Base-by-base conservation (phyloP, 2,113 vertebrate genomes). In the Lathamus discolor region DNA sequence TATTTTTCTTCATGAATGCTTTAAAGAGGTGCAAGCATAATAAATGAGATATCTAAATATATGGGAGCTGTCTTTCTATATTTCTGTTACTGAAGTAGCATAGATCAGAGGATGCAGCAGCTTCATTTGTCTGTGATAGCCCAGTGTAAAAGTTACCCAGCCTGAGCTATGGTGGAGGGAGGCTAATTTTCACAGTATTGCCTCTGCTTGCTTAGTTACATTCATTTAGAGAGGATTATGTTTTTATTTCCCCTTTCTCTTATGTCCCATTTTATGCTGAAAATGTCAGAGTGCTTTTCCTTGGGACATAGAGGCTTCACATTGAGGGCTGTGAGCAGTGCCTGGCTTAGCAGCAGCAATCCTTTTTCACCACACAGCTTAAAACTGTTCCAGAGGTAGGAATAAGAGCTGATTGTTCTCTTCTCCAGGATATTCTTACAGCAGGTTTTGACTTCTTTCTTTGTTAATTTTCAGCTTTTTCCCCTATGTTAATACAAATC, bases 1-100 rank as follows among this genome's bases (percentile, higher is more conserved):
- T 95, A 29, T 48, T 92, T 95, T 91, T 73, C 57, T 90, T 92
- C 52, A 23, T 39, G 52, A 91, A 72, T 80, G 55, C 69, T 48
- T 77, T 43, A 41, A 44, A 86, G 73, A 73, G 19, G 49, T 78
- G n/a, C 61, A 76, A 28, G 31, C 11, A 10, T 66, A 64, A 5
- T 68, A 81, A 89, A 73, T 91, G 7, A 51, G 77, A 87, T 69
- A 67, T 22, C 31, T 41, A 54, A 54, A 54, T 54, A 54, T 54
- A 35, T 59, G 22, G 67, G 8, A 11, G 1, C 0, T 28, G 80
- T 41, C 51, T 79, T 59, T 49, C 18, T 59, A 16, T 86, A 29
- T 59, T 37, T 69, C 51, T 69, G 7, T 69, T 83, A 28, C 10
- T 72, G 52, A 41, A 68, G 39, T 72, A 64, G n/a, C 49, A 61